Evolutionary conservation across 2,888 invertebrate genomes (phyloP), one percentile per base, ranked within the genome.

Genomic region (Sylvicola cinctus): DNA sequence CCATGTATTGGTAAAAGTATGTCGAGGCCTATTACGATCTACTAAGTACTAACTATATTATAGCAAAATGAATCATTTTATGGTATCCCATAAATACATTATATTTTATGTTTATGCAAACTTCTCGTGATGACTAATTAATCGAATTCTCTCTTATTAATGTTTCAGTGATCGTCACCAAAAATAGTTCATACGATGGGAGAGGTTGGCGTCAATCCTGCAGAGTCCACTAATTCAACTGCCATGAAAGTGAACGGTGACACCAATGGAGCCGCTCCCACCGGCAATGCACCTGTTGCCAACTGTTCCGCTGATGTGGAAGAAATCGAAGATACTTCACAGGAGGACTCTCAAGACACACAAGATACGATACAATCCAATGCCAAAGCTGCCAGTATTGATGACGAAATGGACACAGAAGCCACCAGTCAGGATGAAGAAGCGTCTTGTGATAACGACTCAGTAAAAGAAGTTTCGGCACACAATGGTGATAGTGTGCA

Each of bases 401-500:
- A 44, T 4, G 47, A 52, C 39, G 52, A 50, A 39, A 41, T 47
- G 36, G 50, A 55, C 40, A 50, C 52, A 10, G 56, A 49, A 35
- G 43, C 52, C 45, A 14, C 53, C 49, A 42, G 38, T 27, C 39
- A 42, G 10, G 38, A 32, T 12, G 41, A 42, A 17, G 42, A 45
- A 32, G 29, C 15, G 8, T 33, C 36, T 28, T 20, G 20, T 20
- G 20, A 20, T 20, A 20, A 20, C 8, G 20, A 20, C 5, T 20
- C 20, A 8, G 8, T 8, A 20, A 20, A 20, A 20, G 20, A 20
- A 20, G 4, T 20, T 6, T 6, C 5, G 4, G 5, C 4, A 20
- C 20, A 20, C 4, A 20, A 20, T 20, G 20, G 20, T 6, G 20
- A 20, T 20, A 8, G n/a, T n/a, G n/a, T n/a, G n/a, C n/a, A 20